Evolutionary conservation across 2,888 invertebrate genomes (phyloP).

Genomic region (Thumatha senex): DNA sequence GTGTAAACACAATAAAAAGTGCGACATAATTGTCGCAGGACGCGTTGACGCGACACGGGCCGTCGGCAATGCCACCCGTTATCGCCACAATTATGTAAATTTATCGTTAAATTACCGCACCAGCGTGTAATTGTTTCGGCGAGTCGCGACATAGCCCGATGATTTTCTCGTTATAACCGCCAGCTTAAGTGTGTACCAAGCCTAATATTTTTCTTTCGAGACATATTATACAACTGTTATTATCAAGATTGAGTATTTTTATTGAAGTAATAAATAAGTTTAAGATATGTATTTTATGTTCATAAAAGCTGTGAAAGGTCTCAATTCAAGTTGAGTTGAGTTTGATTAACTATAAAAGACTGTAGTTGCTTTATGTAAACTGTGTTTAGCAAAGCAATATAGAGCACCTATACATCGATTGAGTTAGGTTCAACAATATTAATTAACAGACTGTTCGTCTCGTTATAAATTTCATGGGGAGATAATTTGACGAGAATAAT

Average conservation of each 20-base stretch:
- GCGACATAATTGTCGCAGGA: constrained; percentile 57
- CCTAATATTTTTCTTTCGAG: constrained; percentile 36
- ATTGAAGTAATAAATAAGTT: constrained; percentile 14
- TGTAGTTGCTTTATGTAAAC: too few species aligned
- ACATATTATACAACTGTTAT: constrained; percentile 27
- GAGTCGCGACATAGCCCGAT: constrained; percentile 30
- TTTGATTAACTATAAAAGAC: background rate
- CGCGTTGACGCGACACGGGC: constrained; percentile 42
- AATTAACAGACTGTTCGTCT: too few species aligned
- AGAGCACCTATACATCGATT: too few species aligned
- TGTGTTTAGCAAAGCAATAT: too few species aligned
- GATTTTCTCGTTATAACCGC: constrained; percentile 53
- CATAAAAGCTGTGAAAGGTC: background rate
- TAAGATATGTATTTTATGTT: constrained; percentile 8
- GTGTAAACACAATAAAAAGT: constrained; percentile 35
- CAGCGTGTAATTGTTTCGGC: constrained; percentile 45
- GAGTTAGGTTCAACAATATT: too few species aligned
- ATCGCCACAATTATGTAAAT: constrained; percentile 73
- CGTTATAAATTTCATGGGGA: too few species aligned
- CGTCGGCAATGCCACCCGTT: constrained; percentile 61
- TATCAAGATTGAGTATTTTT: constrained; percentile 28
- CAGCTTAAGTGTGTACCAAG: constrained; percentile 42
- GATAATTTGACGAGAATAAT: too few species aligned
- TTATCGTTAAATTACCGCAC: constrained; percentile 62
- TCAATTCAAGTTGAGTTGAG: background rate